Conservation (phyloP, 2,113 vertebrate species). For the Ciconia stormi region DNA sequence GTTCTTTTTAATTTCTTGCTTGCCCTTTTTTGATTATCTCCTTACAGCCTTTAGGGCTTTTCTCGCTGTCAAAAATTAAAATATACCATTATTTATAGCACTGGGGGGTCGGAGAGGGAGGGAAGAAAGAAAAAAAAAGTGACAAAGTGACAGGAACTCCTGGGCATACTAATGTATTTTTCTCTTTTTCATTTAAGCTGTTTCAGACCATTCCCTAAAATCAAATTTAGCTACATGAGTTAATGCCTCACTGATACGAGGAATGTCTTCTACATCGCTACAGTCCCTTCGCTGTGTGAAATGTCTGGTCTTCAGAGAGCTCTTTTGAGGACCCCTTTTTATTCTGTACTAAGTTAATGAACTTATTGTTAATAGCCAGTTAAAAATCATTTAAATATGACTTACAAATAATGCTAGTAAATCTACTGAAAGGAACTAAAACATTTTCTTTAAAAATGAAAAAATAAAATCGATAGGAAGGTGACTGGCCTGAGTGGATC, state of each 20-base stretch:
- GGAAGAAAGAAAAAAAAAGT: too few relatives aligned
- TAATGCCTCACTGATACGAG: background rate
- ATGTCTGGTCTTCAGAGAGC: background rate
- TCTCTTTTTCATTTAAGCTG: background rate
- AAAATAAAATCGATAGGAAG: background rate
- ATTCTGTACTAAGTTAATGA: background rate
- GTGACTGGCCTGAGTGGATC: constrained; percentile 25
- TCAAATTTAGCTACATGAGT: background rate
- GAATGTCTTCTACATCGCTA: background rate
- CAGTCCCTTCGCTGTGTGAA: background rate
- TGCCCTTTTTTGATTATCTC: background rate
- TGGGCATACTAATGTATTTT: background rate
- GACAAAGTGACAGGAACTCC: background rate
- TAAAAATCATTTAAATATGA: constrained; percentile 33
- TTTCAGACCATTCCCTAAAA: background rate
- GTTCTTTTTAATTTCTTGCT: background rate
- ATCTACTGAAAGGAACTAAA: constrained; percentile 10
- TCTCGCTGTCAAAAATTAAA: background rate
- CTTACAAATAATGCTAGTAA: constrained; percentile 41
- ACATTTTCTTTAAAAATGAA: background rate
- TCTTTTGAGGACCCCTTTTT: background rate
- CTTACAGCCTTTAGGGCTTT: background rate
- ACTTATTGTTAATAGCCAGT: constrained; percentile 1
- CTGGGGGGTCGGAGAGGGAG: accelerated
- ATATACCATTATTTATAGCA: background rate